These are phyloP conservation scores for Lipotes vexillifer DNA, from an alignment of 2,113 vertebrate genomes.

Conservation along the genomic window DNA sequence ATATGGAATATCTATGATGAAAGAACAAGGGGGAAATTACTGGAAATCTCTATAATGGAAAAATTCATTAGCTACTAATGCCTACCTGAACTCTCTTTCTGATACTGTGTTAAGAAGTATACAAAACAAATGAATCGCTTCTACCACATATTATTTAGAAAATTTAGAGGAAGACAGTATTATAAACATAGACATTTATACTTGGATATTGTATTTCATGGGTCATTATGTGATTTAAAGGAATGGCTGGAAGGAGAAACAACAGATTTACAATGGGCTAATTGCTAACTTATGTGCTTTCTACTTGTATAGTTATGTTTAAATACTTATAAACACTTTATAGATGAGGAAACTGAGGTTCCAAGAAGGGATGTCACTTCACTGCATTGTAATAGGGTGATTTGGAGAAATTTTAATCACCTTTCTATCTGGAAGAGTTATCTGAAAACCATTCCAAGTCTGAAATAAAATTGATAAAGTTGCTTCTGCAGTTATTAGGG, in stretches of 20 bases:
- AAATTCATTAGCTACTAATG: neutral
- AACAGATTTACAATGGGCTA: neutral
- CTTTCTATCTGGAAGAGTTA: neutral
- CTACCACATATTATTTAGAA: neutral
- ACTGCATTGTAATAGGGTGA: neutral
- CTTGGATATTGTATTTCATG: neutral
- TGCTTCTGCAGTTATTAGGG: neutral
- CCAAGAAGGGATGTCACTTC: neutral
- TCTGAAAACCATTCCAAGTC: neutral
- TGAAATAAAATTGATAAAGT: neutral
- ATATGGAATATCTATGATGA: neutral
- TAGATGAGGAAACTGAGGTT: neutral
- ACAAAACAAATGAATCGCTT: neutral
- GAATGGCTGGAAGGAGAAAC: neutral
- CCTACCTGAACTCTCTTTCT: neutral
- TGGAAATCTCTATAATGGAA: neutral
- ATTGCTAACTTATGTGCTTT: neutral
- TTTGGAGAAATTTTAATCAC: neutral
- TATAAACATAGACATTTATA: neutral
- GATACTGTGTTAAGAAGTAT: neutral
- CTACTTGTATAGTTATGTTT: neutral
- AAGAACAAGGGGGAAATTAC: neutral
- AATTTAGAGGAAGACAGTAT: neutral
- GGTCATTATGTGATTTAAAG: neutral
- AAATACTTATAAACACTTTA: neutral